phyloP scores from a whole-genome alignment of 2,797 vertebrate species.

The Acipenser transmontanus region DNA sequence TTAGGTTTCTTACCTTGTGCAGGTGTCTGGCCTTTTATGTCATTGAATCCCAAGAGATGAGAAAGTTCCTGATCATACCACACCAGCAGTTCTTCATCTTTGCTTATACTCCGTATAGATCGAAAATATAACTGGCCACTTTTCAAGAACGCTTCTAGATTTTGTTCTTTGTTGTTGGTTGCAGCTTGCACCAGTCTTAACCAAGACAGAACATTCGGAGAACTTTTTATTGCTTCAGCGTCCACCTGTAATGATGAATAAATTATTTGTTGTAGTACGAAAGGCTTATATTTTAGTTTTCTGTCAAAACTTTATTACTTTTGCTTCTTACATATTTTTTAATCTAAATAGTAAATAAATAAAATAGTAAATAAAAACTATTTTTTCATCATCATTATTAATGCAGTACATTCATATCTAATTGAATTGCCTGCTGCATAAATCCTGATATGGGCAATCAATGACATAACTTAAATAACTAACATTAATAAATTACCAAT shows the following conservation, averaged over 20 bases:
- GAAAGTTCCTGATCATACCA: conserved; percentile 82
- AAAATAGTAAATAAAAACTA: too few species aligned
- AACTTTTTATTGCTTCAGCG: conserved; percentile 66
- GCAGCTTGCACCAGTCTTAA: conserved; percentile 74
- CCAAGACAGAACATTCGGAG: conserved; percentile 67
- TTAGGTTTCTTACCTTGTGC: conserved; percentile 52
- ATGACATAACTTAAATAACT: too few species aligned
- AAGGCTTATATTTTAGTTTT: too few species aligned
- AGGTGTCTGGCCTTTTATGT: conserved; percentile 48
- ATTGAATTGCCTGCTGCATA: too few species aligned
- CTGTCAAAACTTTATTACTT: too few species aligned
- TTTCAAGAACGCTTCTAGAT: conserved; percentile 73
- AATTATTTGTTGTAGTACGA: too few species aligned
- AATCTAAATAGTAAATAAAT: too few species aligned
- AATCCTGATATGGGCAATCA: too few species aligned
- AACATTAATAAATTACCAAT: too few species aligned
- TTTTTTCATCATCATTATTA: too few species aligned
- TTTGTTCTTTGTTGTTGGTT: conserved; percentile 66
- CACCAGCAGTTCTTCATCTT: conserved; percentile 78
- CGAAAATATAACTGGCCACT: conserved; percentile 71
- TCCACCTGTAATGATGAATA: conserved; percentile 61
- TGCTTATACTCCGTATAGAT: conserved; percentile 59
- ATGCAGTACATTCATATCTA: too few species aligned
- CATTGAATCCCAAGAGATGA: conserved; percentile 71
- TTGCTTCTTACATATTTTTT: too few species aligned